Percentiles rank a stretch among this genome's conserved stretches.
Evolutionary conservation across 2,888 invertebrate species (phyloP).

Genomic region (Sarcophaga subvicina): DNA sequence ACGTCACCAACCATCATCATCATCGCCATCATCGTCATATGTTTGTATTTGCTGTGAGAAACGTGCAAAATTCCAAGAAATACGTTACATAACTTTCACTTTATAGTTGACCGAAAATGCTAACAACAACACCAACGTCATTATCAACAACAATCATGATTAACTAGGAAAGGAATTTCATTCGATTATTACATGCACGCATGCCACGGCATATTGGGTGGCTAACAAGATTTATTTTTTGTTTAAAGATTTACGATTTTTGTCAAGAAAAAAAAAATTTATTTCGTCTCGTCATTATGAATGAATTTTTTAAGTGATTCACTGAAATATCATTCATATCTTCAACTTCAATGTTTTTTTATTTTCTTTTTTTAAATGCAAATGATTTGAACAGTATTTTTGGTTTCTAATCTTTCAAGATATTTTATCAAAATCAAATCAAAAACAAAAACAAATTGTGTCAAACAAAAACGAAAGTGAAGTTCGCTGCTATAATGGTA

Average conservation of each 20-base stretch:
- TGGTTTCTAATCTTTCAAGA: background rate
- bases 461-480: constrained; percentile 38
- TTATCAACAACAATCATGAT: background rate
- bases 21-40: constrained; percentile 11
- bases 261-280: background rate
- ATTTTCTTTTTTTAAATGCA: constrained; percentile 2
- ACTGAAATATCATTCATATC: constrained; percentile 13
- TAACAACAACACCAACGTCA: background rate
- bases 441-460: background rate
- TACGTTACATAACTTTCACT: constrained; percentile 69
- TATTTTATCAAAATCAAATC: background rate
- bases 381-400: constrained; percentile 10
- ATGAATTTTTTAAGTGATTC: constrained; percentile 21
- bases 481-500: background rate
- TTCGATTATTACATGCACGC: background rate
- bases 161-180: constrained; percentile 39
- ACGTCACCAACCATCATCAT: constrained; percentile 16
- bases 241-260: constrained; percentile 12
- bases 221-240: constrained; percentile 21
- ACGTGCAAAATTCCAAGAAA: constrained; percentile 69
- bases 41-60: constrained; percentile 13
- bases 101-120: constrained; percentile 52
- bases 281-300: constrained; percentile 24
- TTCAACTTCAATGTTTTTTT: background rate
- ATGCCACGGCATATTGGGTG: background rate